phyloP scores from a whole-genome alignment of 92 coral and sea anemone species.

The Phenganax stokvisi region DNA sequence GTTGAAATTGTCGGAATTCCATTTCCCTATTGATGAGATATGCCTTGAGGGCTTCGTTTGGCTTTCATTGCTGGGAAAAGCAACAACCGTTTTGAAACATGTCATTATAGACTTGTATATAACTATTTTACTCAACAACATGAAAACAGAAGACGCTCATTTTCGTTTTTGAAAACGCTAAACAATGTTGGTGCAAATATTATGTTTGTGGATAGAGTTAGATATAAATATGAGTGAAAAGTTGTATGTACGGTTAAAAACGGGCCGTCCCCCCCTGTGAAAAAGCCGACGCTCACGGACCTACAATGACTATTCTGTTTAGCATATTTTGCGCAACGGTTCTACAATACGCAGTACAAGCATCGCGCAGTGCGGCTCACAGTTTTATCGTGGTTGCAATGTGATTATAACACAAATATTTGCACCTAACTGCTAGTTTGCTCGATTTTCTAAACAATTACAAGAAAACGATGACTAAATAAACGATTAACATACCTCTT shows the following conservation, averaged over 20 bases:
- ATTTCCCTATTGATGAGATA: constrained; percentile 21
- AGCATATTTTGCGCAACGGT: not conserved
- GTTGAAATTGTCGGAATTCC: constrained; percentile 9
- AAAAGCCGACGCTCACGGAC: not conserved
- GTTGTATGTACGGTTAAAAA: not conserved
- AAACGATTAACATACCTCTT: constrained; percentile 38
- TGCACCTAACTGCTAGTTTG: constrained; percentile 12
- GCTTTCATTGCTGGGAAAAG: not conserved
- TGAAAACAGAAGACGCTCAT: not conserved
- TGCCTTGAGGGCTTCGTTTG: constrained; percentile 18
- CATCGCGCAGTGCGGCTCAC: no score
- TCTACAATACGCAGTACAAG: not conserved
- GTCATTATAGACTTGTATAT: constrained; percentile 11
- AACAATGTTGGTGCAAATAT: not conserved
- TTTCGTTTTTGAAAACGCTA: not conserved
- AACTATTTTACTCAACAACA: constrained; percentile 10
- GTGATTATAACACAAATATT: constrained; percentile 5
- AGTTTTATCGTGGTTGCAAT: not conserved
- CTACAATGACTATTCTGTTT: not conserved
- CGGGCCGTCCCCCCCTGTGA: not conserved
- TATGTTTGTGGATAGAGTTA: not conserved
- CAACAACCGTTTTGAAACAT: constrained; percentile 5
- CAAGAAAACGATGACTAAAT: constrained; percentile 21
- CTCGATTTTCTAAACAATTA: constrained; percentile 23
- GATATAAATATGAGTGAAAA: not conserved